These are phyloP conservation scores for Lasioglossum malachurum DNA, from an alignment of 2,888 invertebrate genomes.

Conservation along the genomic window DNA sequence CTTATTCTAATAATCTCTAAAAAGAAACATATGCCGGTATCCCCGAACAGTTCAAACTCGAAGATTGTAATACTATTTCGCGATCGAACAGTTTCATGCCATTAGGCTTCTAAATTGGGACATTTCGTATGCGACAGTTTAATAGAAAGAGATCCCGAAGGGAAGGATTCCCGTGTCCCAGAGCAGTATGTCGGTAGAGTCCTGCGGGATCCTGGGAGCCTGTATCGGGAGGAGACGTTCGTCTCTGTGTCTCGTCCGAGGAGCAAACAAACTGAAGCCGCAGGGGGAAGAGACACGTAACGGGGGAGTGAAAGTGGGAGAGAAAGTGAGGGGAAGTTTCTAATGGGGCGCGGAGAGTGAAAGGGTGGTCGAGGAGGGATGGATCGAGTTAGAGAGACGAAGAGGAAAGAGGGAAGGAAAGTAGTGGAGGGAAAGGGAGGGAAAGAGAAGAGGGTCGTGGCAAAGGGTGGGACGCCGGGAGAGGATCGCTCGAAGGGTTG, in stretches of 20 bases:
- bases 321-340: slow-evolving; percentile 59
- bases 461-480: slow-evolving; percentile 43
- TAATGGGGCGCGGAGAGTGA: slow-evolving; percentile 38
- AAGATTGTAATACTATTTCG: not conserved
- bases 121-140: not conserved
- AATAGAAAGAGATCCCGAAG: not conserved
- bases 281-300: slow-evolving; percentile 1
- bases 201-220: not conserved
- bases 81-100: not conserved
- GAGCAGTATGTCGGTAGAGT: not conserved
- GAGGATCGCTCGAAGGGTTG: slow-evolving; percentile 65
- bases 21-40: no score
- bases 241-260: slow-evolving; percentile 42
- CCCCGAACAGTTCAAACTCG: not conserved
- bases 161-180: not conserved
- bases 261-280: slow-evolving; percentile 52
- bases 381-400: slow-evolving; percentile 26
- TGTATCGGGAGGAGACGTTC: slow-evolving; percentile 59
- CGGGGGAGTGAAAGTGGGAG: slow-evolving; percentile 59
- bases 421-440: slow-evolving; percentile 37
- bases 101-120: not conserved
- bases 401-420: slow-evolving; percentile 10
- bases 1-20: no score
- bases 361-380: slow-evolving; percentile 35
- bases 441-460: slow-evolving; percentile 21